Conservation (phyloP, 1,140 invertebrate genomes). For the Kradibia gibbosae region DNA sequence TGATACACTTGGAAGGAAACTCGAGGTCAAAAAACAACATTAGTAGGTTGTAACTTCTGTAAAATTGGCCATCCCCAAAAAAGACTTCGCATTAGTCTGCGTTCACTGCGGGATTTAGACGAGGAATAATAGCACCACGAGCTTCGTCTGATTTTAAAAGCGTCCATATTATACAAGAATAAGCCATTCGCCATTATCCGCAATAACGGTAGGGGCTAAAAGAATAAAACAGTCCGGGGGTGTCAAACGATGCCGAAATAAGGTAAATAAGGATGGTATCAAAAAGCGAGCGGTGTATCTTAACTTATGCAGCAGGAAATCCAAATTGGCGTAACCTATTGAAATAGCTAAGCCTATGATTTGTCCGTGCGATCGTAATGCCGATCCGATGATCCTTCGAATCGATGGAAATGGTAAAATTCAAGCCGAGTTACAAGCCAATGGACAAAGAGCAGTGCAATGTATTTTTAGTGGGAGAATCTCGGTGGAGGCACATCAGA, state of each 20-base stretch:
- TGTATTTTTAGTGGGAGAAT: background rate
- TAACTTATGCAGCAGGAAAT: background rate
- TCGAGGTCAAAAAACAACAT: background rate
- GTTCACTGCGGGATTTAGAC: background rate
- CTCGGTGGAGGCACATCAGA: no score
- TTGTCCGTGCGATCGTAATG: background rate
- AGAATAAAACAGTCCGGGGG: no score
- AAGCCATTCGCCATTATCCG: no score
- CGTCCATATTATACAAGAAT: background rate
- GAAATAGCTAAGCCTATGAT: background rate
- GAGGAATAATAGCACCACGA: background rate
- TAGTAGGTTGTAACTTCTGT: constrained; percentile 2
- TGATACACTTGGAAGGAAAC: background rate
- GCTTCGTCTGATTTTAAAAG: background rate
- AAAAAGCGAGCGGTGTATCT: background rate
- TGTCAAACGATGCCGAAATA: background rate
- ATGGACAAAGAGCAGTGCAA: background rate
- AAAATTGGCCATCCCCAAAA: background rate
- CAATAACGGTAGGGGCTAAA: no score
- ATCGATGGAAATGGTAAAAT: background rate
- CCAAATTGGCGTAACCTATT: background rate
- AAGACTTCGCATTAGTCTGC: background rate
- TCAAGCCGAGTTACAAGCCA: background rate
- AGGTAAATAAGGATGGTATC: background rate
- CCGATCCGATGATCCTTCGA: background rate